Evolutionary conservation across 2,888 invertebrate genomes (phyloP).

Genomic region (Habrosyne pyritoides): DNA sequence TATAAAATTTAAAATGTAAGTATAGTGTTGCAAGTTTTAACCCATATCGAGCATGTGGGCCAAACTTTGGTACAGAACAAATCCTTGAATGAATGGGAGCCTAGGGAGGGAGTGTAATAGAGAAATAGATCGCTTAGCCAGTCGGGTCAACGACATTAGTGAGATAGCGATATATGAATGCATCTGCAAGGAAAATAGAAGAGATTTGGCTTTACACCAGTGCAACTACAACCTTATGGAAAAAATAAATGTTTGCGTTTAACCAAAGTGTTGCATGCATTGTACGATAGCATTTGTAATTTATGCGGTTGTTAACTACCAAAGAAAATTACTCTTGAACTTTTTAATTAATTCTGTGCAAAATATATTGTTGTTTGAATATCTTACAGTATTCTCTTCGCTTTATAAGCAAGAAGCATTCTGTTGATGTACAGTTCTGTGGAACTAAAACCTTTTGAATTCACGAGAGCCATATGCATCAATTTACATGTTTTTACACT

Average conservation of each 20-base stretch:
- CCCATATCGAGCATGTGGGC: background rate
- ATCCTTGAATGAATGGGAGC: conserved; percentile 3
- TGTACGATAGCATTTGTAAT: conserved; percentile 12
- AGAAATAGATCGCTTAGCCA: conserved; percentile 1
- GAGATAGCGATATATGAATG: conserved; percentile 2
- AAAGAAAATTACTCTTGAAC: conserved; percentile 3
- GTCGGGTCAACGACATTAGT: background rate
- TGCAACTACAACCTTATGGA: conserved; percentile 4
- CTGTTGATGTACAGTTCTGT: conserved; percentile 7
- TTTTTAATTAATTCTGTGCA: background rate
- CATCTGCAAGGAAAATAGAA: background rate
- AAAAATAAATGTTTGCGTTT: conserved; percentile 21
- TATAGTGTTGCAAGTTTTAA: background rate
- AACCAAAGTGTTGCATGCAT: conserved; percentile 13
- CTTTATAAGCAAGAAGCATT: background rate
- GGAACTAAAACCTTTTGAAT: conserved; percentile 19
- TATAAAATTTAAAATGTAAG: background rate
- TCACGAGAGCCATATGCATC: conserved; percentile 8
- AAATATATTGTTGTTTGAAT: background rate
- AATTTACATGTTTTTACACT: background rate
- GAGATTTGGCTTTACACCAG: background rate
- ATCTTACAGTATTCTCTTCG: background rate
- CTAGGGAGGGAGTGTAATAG: background rate
- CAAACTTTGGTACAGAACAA: background rate
- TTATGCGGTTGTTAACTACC: conserved; percentile 10